A percentile compares a stretch with the other conserved stretches of the same genome.
These are phyloP conservation scores for Scaptodrosophila latifasciaeformis DNA, from an alignment of 2,888 invertebrate genomes.

Conservation along the genomic window DNA sequence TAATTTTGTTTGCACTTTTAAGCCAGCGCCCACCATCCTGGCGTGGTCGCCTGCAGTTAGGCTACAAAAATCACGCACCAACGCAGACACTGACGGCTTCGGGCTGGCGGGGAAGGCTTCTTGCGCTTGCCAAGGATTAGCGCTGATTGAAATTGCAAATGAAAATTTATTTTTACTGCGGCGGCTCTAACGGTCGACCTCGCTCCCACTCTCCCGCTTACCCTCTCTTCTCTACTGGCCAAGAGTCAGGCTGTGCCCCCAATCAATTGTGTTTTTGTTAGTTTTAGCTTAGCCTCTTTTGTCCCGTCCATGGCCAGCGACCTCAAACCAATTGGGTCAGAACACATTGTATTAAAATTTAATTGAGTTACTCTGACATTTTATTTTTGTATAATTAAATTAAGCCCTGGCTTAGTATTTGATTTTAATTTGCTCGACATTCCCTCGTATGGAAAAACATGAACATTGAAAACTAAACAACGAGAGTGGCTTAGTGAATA, in stretches of 20 bases:
- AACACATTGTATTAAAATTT: conserved; percentile 70
- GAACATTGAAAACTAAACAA: too few species aligned
- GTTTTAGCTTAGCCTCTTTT: conserved; percentile 49
- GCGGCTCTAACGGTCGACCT: conserved; percentile 13
- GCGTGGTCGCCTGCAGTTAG: conserved; percentile 56
- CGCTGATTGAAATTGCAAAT: conserved; percentile 75
- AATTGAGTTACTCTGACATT: conserved; percentile 74
- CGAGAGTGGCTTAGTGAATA: too few species aligned
- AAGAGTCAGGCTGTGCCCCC: neutral
- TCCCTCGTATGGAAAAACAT: too few species aligned
- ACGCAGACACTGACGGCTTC: conserved; percentile 19
- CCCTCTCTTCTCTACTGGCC: neutral
- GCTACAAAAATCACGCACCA: conserved; percentile 66
- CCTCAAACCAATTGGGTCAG: conserved; percentile 23
- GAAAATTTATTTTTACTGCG: conserved; percentile 73
- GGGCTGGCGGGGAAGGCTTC: conserved; percentile 27
- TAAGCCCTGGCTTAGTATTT: conserved; percentile 73
- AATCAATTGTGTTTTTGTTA: conserved; percentile 25
- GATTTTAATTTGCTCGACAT: conserved; percentile 73
- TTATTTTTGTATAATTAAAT: conserved; percentile 74
- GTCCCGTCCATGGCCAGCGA: conserved; percentile 18
- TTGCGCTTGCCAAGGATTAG: conserved; percentile 71
- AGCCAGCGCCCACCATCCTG: conserved; percentile 47
- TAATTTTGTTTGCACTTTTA: conserved; percentile 68
- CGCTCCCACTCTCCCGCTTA: neutral